These are phyloP conservation scores for Prunella himalayana DNA, from an alignment of 2,113 vertebrate genomes.

Conservation along the genomic window DNA sequence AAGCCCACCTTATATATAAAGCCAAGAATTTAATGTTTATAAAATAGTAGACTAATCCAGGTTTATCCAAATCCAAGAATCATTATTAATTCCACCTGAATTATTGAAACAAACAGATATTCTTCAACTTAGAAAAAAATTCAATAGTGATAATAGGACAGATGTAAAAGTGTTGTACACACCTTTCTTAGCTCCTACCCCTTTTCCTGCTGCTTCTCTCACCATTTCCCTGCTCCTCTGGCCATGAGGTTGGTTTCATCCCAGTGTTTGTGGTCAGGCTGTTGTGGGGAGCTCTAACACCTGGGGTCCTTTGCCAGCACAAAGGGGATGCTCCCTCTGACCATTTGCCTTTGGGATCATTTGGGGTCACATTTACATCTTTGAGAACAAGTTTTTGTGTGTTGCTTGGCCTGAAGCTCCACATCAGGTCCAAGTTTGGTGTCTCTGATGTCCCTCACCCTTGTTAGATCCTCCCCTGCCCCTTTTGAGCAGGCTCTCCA, in stretches of 20 bases:
- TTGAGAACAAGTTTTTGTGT: fast-evolving
- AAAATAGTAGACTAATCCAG: neutral
- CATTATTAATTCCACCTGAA: neutral
- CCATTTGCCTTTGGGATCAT: neutral
- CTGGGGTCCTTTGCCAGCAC: neutral
- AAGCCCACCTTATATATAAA: neutral
- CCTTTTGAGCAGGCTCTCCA: neutral
- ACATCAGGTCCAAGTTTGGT: fast-evolving
- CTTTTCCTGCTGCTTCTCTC: neutral
- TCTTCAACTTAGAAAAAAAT: neutral
- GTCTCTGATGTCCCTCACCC: fast-evolving
- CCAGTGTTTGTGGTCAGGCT: neutral
- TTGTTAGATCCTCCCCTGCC: fast-evolving
- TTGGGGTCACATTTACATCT: neutral
- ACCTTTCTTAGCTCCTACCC: neutral
- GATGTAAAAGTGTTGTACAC: neutral
- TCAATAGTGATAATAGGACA: neutral
- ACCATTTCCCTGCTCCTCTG: neutral
- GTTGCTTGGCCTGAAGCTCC: neutral
- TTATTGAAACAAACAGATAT: neutral
- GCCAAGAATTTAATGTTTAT: neutral
- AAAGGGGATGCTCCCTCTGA: fast-evolving
- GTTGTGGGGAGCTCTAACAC: too few species aligned
- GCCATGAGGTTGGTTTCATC: neutral
- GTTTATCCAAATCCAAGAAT: neutral